These are phyloP conservation scores for Machimus atricapillus DNA, from an alignment of 2,888 invertebrate genomes.

Conservation along the genomic window DNA sequence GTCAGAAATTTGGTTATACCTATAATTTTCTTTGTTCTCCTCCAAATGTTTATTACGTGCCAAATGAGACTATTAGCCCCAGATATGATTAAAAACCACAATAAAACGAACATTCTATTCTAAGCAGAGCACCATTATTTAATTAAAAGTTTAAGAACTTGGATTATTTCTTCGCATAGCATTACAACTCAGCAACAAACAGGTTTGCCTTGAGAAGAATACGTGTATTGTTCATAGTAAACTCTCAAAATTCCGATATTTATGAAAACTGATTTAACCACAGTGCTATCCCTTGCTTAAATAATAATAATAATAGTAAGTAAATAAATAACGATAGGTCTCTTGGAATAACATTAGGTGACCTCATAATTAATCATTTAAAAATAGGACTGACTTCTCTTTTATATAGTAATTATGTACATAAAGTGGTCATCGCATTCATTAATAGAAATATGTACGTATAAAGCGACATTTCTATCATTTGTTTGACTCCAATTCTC, in stretches of 20 bases:
- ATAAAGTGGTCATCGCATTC: background rate
- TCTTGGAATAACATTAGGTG: background rate
- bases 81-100: background rate
- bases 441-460: background rate
- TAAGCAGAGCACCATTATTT: background rate
- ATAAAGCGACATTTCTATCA: background rate
- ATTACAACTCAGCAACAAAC: background rate
- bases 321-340: background rate
- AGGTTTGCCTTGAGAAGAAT: background rate
- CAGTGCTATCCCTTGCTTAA: background rate
- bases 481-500: background rate
- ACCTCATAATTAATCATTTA: background rate
- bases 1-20: background rate
- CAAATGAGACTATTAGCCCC: background rate
- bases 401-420: background rate
- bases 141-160: background rate
- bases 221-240: background rate
- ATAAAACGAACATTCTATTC: background rate
- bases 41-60: background rate
- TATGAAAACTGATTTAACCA: background rate
- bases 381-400: background rate
- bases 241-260: background rate
- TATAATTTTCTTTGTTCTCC: background rate
- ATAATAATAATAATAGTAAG: background rate
- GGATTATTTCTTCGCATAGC: background rate